Percentiles rank a stretch among this genome's conserved stretches.
Evolutionary conservation across 2,888 invertebrate species (phyloP).

Genomic region (Euzophera pinguis): DNA sequence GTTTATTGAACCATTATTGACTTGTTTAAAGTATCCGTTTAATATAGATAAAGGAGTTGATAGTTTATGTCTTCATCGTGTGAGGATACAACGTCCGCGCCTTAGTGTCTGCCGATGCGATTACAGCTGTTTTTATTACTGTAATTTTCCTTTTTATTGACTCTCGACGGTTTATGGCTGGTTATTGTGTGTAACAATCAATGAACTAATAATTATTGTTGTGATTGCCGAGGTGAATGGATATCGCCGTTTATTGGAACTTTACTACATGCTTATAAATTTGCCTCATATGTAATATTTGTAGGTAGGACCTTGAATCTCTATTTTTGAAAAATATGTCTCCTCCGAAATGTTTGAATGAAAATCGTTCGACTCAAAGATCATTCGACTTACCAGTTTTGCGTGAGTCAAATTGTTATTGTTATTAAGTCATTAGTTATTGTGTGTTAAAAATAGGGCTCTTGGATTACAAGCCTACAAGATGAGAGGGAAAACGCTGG

Average conservation of each 20-base stretch:
- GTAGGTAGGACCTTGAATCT: too few species aligned
- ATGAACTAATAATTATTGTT: conserved; percentile 38
- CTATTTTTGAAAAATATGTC: too few species aligned
- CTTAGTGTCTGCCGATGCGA: conserved; percentile 52
- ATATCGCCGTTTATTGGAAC: conserved; percentile 34
- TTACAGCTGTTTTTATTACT: conserved; percentile 57
- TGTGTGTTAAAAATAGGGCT: too few species aligned
- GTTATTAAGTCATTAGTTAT: too few species aligned
- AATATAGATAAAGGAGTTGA: conserved; percentile 75
- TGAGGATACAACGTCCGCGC: conserved; percentile 46
- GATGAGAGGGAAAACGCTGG: too few species aligned
- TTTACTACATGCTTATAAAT: neutral
- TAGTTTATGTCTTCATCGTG: conserved; percentile 72
- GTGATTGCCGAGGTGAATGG: conserved; percentile 46
- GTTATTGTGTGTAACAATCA: conserved; percentile 17
- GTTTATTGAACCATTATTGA: conserved; percentile 78
- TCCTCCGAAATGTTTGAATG: too few species aligned
- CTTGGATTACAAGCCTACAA: too few species aligned
- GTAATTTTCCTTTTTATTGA: conserved; percentile 70
- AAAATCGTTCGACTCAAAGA: too few species aligned
- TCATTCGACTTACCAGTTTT: too few species aligned
- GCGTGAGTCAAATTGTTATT: too few species aligned
- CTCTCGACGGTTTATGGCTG: conserved; percentile 22
- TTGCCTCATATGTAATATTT: too few species aligned
- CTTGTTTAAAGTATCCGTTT: conserved; percentile 77